Conservation (phyloP, 2,888 invertebrate species). For the Euclidia mi region DNA sequence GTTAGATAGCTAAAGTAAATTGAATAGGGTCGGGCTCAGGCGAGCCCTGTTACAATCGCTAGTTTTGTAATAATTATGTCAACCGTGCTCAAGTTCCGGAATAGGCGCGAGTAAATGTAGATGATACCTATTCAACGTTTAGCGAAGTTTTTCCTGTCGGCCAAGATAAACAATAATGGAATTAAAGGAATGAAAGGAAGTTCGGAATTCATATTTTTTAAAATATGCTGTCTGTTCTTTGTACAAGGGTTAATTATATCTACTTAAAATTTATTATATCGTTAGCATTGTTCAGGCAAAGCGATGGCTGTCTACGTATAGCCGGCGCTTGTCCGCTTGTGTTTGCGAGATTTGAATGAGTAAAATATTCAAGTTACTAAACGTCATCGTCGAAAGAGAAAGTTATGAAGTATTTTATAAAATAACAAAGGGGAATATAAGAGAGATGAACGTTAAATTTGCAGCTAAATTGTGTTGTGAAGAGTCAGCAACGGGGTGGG, state of each 20-base stretch:
- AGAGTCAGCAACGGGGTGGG: conserved; percentile 10
- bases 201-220: conserved; percentile 15
- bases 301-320: background rate
- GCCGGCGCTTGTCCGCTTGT: too few species aligned
- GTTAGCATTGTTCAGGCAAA: too few species aligned
- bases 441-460: conserved; percentile 32
- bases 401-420: background rate
- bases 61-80: conserved; percentile 20
- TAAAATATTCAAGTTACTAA: too few species aligned
- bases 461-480: conserved; percentile 39
- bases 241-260: conserved; percentile 7
- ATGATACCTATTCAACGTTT: conserved; percentile 23
- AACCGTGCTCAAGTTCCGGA: conserved; percentile 10
- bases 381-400: too few species aligned
- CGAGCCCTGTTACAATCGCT: background rate
- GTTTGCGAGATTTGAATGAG: too few species aligned
- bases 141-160: conserved; percentile 18
- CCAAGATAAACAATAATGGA: conserved; percentile 32
- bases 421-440: conserved; percentile 11
- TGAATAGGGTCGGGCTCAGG: background rate
- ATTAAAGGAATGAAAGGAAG: conserved; percentile 10
- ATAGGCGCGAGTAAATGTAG: conserved; percentile 14
- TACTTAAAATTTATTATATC: too few species aligned
- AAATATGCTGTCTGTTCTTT: conserved; percentile 19
- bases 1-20: conserved; percentile 4